A percentile compares a stretch with the other conserved stretches of the same genome.
Conservation (phyloP, 2,888 invertebrate species). For the Polydrusus cervinus region DNA sequence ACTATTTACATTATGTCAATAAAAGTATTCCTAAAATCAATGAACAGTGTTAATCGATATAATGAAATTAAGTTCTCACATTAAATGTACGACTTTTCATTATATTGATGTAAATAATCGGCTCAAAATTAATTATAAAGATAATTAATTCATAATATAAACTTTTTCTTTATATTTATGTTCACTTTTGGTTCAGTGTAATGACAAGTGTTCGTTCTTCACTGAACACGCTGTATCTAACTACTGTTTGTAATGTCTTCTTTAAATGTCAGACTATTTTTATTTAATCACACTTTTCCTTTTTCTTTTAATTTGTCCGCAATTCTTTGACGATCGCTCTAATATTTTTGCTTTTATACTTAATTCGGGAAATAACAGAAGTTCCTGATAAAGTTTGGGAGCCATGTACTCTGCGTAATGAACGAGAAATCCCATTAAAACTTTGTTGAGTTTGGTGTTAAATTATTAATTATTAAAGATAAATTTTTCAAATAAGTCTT, state of each 20-base stretch:
- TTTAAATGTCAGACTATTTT: constrained; percentile 9
- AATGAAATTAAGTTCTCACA: too few relatives aligned
- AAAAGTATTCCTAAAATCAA: too few relatives aligned
- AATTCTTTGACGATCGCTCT: constrained; percentile 41
- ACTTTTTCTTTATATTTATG: too few relatives aligned
- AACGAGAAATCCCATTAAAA: constrained; percentile 56
- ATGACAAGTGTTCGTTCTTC: too few relatives aligned
- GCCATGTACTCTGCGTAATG: constrained; percentile 53
- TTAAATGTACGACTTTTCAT: too few relatives aligned
- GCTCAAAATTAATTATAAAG: too few relatives aligned
- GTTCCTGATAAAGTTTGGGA: constrained; percentile 51
- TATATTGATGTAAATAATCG: too few relatives aligned
- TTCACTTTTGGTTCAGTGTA: too few relatives aligned
- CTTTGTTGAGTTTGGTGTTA: constrained; percentile 51
- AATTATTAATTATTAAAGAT: constrained; percentile 54
- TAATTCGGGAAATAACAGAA: constrained; percentile 51
- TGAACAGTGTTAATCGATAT: too few relatives aligned
- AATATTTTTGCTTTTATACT: constrained; percentile 54
- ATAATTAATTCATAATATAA: too few relatives aligned
- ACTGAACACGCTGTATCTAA: not conserved
- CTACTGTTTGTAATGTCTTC: not conserved
- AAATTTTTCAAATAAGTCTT: constrained; percentile 43
- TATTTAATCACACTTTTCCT: constrained; percentile 27
- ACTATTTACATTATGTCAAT: too few relatives aligned
- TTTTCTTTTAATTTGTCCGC: constrained; percentile 27